Evolutionary conservation across 2,797 vertebrate species (phyloP).

Genomic region (Acrossocheilus fasciatus): DNA sequence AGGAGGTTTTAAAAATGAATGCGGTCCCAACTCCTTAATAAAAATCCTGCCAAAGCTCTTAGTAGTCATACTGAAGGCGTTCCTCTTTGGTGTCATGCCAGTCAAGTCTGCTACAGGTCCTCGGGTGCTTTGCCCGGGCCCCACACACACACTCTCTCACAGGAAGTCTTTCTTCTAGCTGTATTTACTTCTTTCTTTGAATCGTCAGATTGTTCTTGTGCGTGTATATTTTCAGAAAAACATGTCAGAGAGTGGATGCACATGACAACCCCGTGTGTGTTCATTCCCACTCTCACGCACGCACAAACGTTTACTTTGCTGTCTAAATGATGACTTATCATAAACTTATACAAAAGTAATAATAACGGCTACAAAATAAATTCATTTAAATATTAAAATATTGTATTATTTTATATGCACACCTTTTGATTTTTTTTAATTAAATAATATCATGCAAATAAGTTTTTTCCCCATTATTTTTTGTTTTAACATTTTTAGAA

Average conservation of each 20-base stretch:
- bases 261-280: constrained; percentile 13
- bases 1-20: constrained; percentile 90
- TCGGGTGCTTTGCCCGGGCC: constrained; percentile 2
- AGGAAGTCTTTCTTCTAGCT: constrained; percentile 43
- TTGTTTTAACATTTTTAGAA: neutral
- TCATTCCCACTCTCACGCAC: constrained; percentile 11
- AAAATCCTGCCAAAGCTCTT: constrained; percentile 74
- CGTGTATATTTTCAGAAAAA: constrained; percentile 49
- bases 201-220: constrained; percentile 38
- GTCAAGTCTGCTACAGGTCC: constrained; percentile 63
- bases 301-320: neutral
- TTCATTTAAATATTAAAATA: neutral
- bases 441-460: neutral
- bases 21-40: constrained; percentile 86
- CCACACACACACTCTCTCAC: constrained; percentile 31
- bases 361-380: neutral
- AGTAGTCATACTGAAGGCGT: constrained; percentile 68
- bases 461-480: too few relatives aligned
- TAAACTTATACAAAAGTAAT: neutral
- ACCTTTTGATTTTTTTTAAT: neutral
- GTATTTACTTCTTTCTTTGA: constrained; percentile 57
- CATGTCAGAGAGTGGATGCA: constrained; percentile 42
- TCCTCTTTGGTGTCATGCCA: constrained; percentile 67
- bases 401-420: neutral
- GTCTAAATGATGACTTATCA: neutral